phyloP scores from a whole-genome alignment of 2,113 vertebrate genomes.

The Nanorana parkeri region DNA sequence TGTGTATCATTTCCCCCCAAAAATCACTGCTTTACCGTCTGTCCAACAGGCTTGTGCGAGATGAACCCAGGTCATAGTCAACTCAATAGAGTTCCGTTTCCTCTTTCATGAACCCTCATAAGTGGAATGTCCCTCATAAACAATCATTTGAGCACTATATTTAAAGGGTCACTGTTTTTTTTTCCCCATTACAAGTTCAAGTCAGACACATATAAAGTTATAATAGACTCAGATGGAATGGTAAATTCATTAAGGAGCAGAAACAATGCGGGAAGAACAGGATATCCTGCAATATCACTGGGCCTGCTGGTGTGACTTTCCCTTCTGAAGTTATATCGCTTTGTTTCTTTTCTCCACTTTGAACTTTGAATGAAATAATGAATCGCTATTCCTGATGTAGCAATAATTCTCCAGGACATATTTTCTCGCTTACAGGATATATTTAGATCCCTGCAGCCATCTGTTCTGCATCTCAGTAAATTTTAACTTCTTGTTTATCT shows the following conservation, averaged over 20 bases:
- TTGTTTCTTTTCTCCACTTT: slow-evolving; percentile 31
- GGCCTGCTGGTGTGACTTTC: slow-evolving; percentile 34
- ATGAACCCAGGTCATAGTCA: background rate
- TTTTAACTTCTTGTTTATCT: slow-evolving; percentile 23
- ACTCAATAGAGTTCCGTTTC: slow-evolving; percentile 13
- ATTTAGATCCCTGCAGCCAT: slow-evolving; percentile 46
- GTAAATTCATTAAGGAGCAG: background rate
- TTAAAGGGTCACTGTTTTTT: slow-evolving; percentile 11
- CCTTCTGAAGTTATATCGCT: slow-evolving; percentile 7
- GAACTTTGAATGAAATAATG: slow-evolving; percentile 48
- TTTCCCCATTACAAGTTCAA: background rate
- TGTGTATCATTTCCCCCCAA: background rate
- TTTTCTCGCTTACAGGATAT: slow-evolving; percentile 45
- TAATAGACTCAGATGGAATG: background rate
- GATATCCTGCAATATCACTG: slow-evolving; percentile 46
- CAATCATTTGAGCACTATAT: background rate
- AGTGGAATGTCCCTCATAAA: background rate
- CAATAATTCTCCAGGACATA: slow-evolving; percentile 45
- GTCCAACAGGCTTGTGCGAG: background rate
- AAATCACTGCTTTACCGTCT: slow-evolving; percentile 11
- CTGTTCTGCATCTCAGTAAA: slow-evolving; percentile 39
- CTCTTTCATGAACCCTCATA: background rate
- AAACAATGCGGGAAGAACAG: slow-evolving; percentile 41
- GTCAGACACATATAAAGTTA: background rate
- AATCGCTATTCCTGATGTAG: slow-evolving; percentile 27